Evolutionary conservation across 2,113 vertebrate species (phyloP).

Genomic region (Tyrannus savana): DNA sequence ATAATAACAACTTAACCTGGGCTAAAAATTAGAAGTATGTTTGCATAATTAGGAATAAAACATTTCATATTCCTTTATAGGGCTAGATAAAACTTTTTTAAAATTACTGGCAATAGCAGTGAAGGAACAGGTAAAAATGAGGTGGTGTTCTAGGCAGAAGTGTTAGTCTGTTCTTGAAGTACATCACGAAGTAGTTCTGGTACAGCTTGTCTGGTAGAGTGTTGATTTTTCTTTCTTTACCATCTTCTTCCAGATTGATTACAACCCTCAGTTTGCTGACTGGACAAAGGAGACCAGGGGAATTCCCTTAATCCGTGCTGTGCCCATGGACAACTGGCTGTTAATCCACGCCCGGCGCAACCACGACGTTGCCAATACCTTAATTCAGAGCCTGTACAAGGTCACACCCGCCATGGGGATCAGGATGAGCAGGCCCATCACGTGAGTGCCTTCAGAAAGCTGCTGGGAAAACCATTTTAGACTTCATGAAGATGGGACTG

Average conservation of each 20-base stretch:
- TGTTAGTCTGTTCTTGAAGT: background rate
- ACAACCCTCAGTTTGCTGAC: slow-evolving; percentile 82
- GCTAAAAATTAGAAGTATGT: background rate
- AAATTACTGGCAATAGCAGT: background rate
- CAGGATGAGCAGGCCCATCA: slow-evolving; percentile 74
- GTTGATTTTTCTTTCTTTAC: background rate
- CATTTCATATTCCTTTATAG: background rate
- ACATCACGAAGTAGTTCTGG: background rate
- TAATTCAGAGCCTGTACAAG: slow-evolving; percentile 85
- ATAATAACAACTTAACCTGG: background rate
- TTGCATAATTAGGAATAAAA: background rate
- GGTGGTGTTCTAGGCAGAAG: background rate
- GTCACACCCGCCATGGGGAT: slow-evolving; percentile 86
- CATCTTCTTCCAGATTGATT: slow-evolving; percentile 79
- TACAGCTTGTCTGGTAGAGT: too few species aligned
- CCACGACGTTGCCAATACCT: slow-evolving; percentile 72
- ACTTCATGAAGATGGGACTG: rapidly evolving
- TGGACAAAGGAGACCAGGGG: slow-evolving; percentile 91
- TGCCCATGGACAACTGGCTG: slow-evolving; percentile 85
- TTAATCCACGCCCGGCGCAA: slow-evolving; percentile 82
- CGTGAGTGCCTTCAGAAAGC: slow-evolving; percentile 74
- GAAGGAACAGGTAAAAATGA: background rate
- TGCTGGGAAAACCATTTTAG: background rate
- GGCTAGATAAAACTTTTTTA: background rate
- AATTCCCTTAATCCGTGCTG: slow-evolving; percentile 74